Percentiles rank a stretch among this genome's conserved stretches.
phyloP scores from a whole-genome alignment of 2,113 vertebrate genomes.

The Girardinichthys multiradiatus region DNA sequence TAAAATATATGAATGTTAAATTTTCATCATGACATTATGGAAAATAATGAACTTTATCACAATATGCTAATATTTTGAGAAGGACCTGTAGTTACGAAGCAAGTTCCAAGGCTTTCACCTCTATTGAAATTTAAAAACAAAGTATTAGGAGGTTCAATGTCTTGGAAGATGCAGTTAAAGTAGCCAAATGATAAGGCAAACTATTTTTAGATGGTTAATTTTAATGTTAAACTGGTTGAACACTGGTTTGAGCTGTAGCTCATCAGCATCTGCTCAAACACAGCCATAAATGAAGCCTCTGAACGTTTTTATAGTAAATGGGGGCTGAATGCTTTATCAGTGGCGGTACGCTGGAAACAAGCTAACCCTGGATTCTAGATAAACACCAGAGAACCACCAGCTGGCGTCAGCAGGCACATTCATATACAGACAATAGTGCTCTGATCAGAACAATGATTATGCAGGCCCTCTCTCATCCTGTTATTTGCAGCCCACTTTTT shows the following conservation, averaged over 20 bases:
- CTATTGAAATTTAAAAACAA: not conserved
- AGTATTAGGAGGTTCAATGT: not conserved
- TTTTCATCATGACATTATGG: no score
- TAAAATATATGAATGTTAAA: no score
- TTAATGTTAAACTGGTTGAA: not conserved
- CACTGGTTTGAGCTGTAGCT: not conserved
- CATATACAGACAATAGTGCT: conserved; percentile 75
- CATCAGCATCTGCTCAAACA: not conserved
- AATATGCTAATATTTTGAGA: no score
- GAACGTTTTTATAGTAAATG: conserved; percentile 66
- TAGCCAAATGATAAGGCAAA: not conserved
- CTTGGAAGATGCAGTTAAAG: no score
- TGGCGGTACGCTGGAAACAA: conserved; percentile 46
- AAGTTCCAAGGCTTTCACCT: fast-evolving
- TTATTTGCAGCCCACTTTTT: conserved; percentile 72
- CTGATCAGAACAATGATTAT: conserved; percentile 83
- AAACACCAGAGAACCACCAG: conserved; percentile 68
- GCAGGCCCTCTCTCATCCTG: conserved; percentile 57
- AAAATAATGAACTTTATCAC: no score
- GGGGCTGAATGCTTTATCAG: conserved; percentile 73
- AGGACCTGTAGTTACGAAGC: not conserved
- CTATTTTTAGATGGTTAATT: not conserved
- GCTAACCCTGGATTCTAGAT: conserved; percentile 66
- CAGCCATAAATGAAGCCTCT: conserved; percentile 71
- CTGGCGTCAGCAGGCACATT: conserved; percentile 71